These are phyloP conservation scores for Sciurus carolinensis DNA, from an alignment of 2,797 vertebrate genomes.

Conservation along the genomic window DNA sequence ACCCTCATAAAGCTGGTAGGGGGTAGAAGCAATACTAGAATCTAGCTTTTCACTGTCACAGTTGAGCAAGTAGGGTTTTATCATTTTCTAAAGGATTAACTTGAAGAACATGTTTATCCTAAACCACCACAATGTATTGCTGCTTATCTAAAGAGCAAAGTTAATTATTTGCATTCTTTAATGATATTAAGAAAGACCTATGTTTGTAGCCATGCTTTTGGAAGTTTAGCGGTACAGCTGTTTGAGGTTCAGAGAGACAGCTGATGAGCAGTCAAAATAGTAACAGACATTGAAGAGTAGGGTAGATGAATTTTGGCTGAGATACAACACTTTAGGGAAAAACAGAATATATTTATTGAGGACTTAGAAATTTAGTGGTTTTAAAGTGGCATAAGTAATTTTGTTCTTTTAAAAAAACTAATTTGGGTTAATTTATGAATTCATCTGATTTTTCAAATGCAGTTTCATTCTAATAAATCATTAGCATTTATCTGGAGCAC, in stretches of 20 bases:
- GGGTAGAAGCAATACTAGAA: not conserved
- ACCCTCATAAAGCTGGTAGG: not conserved
- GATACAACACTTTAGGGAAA: conserved; percentile 59
- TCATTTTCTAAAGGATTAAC: not conserved
- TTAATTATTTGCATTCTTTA: conserved; percentile 41
- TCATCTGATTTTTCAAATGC: conserved; percentile 64
- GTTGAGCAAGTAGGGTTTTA: not conserved
- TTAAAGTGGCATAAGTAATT: conserved; percentile 68
- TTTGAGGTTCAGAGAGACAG: conserved; percentile 66
- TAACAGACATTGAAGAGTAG: conserved; percentile 76
- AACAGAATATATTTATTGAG: conserved; percentile 67
- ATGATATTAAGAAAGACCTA: conserved; percentile 58
- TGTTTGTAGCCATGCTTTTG: conserved; percentile 25
- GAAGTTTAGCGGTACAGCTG: conserved; percentile 49
- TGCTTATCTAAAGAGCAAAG: conserved; percentile 42
- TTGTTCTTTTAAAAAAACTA: conserved; percentile 70
- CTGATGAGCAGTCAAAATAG: conserved; percentile 73
- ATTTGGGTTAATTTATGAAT: conserved; percentile 70
- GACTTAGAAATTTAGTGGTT: conserved; percentile 49
- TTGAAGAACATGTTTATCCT: not conserved
- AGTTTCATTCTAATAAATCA: conserved; percentile 69
- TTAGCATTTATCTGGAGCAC: conserved; percentile 44
- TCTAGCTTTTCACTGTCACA: not conserved
- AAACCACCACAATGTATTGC: conserved; percentile 16
- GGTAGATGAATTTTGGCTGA: conserved; percentile 72